phyloP scores from a whole-genome alignment of 2,113 vertebrate genomes.

The Zosterops japonicus region DNA sequence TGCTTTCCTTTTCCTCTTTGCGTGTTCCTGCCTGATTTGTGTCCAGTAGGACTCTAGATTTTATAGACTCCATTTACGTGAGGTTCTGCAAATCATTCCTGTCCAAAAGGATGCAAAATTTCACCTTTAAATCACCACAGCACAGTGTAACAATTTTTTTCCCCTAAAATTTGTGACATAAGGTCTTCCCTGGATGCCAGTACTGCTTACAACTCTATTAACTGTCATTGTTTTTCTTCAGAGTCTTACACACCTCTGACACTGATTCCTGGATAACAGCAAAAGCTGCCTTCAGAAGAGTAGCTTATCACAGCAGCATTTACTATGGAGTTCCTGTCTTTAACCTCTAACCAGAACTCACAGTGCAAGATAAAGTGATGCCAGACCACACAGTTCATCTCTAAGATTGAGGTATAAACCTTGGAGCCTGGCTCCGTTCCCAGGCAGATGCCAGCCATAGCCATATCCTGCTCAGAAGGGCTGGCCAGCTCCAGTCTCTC shows the following conservation, averaged over 20 bases:
- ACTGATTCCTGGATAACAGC: not conserved
- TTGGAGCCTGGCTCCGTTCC: slow-evolving; percentile 12
- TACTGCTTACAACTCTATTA: not conserved
- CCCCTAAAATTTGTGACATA: not conserved
- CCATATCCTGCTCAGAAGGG: not conserved
- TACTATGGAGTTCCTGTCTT: not conserved
- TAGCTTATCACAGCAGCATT: not conserved
- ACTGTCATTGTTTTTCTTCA: not conserved
- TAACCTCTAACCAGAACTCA: not conserved
- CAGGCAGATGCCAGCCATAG: slow-evolving; percentile 44
- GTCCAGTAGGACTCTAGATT: not conserved
- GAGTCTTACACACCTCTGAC: not conserved
- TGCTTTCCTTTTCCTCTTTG: not conserved
- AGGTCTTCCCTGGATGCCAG: not conserved
- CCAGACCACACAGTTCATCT: slow-evolving; percentile 16
- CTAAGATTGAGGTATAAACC: not conserved
- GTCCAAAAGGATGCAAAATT: not conserved
- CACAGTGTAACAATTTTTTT: not conserved
- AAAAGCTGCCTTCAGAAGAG: not conserved
- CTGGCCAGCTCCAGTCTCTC: not conserved
- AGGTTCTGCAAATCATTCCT: not conserved
- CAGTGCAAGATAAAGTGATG: not conserved
- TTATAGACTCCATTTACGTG: not conserved
- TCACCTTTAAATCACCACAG: not conserved
- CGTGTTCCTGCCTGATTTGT: not conserved